phyloP scores from a whole-genome alignment of 2,113 vertebrate genomes.

The Lethenteron reissneri region DNA sequence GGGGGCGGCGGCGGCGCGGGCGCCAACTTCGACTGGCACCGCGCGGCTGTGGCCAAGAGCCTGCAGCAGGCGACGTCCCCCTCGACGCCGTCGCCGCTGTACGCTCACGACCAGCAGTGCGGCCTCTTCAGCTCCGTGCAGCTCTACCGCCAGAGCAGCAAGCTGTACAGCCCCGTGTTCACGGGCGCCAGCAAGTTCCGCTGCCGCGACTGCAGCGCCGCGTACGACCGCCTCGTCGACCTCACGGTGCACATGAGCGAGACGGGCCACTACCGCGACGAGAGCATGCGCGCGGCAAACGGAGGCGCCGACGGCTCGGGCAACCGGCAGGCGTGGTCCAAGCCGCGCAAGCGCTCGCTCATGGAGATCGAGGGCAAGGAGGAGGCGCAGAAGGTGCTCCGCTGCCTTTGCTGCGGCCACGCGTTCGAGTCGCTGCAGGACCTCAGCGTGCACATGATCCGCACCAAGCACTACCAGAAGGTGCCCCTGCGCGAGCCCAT shows the following conservation, averaged over 20 bases:
- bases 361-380: slow-evolving; percentile 97
- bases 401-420: slow-evolving; percentile 98
- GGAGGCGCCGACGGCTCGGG: slow-evolving; percentile 16
- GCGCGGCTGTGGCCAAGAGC: slow-evolving; percentile 82
- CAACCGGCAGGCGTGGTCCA: slow-evolving; percentile 84
- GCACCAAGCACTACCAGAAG: slow-evolving; percentile 99
- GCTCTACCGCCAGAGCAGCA: slow-evolving; percentile 87
- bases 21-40: slow-evolving; percentile 81
- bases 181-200: slow-evolving; percentile 97
- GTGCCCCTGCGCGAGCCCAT: slow-evolving; percentile 99
- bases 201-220: slow-evolving; percentile 90
- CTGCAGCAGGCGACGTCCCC: slow-evolving; percentile 73
- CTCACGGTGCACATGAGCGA: slow-evolving; percentile 98
- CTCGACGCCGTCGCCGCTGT: slow-evolving; percentile 37
- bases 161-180: slow-evolving; percentile 94
- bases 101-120: background rate
- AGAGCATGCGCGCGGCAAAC: slow-evolving; percentile 81
- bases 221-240: slow-evolving; percentile 85
- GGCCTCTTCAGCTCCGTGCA: slow-evolving; percentile 96
- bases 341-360: slow-evolving; percentile 85
- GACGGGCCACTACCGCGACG: slow-evolving; percentile 85
- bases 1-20: slow-evolving; percentile 52
- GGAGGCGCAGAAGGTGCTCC: slow-evolving; percentile 90
- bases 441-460: slow-evolving; percentile 97
- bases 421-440: slow-evolving; percentile 97